Base-by-base conservation (phyloP, 2,113 vertebrate genomes). In the Scartelaos histophorus region DNA sequence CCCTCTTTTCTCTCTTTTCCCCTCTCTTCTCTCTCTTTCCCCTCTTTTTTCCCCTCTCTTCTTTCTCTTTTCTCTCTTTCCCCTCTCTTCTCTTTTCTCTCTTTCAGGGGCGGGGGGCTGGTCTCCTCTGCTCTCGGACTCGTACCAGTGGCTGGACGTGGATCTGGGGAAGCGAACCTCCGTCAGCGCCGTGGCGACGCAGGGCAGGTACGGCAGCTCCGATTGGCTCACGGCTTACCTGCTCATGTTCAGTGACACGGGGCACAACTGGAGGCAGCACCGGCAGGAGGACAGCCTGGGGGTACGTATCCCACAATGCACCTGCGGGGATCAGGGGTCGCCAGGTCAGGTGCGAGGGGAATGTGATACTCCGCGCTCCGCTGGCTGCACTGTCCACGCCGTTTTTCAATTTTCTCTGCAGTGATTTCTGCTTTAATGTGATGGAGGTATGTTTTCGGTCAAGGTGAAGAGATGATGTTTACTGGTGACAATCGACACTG, bases 161-260 rank as follows among this genome's bases (percentile, higher is more conserved):
- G 96, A 98, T 87, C 91, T 98, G 61, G 93, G 94, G 66, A 94
- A 94, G 85, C 94, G 96, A 80, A 95, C 95, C 62, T 94, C 95
- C 74, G 86, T 97, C 82, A 95, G 94, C 0, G 94, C 93, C 3
- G 92, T 97, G 21, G 95, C 96, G 80, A 98, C 95, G 6, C 97
- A 98, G 87, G 97, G 97, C 21, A 95, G 95, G 16, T 98, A 98
- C 0, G 96, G 96, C 69, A 98, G 97, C 81, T 97, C 97, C 0
- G 94, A 97, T 12, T 98, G 96, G 96, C 94, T 97, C 72, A 96
- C 93, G 29, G 94, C 91, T 71, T 98, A 96, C 79, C 87, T 95
- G 79, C 84, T 98, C 81, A 95, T 97, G 95, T 97, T 95, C 87
- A 98, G 96, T 6, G 96, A 98, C 66, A 95, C 95, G 0, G 96